Conservation (phyloP, 2,797 vertebrate species). For the Natrix natrix region DNA sequence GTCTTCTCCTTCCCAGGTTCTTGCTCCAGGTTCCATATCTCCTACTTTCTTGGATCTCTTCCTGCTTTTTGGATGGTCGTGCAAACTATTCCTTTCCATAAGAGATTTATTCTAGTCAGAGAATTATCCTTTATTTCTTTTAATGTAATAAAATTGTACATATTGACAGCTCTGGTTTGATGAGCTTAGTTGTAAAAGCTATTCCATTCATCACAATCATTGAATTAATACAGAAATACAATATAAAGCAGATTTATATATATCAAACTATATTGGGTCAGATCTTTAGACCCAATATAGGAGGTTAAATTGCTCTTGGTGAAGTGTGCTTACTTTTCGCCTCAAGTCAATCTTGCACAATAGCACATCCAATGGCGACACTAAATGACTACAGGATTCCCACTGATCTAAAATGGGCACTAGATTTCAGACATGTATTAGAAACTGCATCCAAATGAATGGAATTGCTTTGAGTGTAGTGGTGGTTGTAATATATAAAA, state of each 20-base stretch:
- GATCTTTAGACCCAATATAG: not conserved
- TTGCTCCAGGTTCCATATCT: not conserved
- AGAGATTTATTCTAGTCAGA: not conserved
- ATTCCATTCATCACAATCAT: not conserved
- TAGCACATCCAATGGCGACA: not conserved
- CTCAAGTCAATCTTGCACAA: not conserved
- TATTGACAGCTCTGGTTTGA: not conserved
- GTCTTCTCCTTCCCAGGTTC: not conserved
- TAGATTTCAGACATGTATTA: conserved; percentile 1
- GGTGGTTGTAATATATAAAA: not conserved
- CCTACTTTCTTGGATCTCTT: not conserved
- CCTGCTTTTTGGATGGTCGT: not conserved
- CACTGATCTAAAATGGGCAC: not conserved
- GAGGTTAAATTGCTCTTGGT: not conserved
- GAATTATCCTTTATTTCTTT: not conserved
- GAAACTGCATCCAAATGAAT: not conserved
- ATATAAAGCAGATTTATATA: not conserved
- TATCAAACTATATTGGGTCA: not conserved
- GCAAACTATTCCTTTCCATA: not conserved
- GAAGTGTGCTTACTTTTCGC: not conserved
- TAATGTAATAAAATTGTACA: not conserved
- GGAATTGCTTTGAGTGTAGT: not conserved
- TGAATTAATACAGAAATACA: not conserved
- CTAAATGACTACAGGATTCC: not conserved
- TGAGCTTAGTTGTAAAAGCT: not conserved